phyloP scores from a whole-genome alignment of 2,113 vertebrate species.

The Morone saxatilis region DNA sequence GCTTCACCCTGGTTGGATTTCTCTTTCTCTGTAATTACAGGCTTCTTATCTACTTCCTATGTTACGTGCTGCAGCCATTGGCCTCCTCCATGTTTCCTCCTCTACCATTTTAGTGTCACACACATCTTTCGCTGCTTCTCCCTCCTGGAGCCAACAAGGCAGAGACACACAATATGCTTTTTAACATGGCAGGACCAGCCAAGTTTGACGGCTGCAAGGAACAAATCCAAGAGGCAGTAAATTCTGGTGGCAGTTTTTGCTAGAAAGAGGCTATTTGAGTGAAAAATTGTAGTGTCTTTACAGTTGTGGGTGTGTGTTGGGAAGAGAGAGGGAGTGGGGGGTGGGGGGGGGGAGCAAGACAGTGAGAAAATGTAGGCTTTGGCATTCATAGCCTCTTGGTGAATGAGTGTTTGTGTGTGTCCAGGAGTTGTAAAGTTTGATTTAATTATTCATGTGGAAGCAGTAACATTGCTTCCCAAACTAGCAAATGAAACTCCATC shows the following conservation, averaged over 20 bases:
- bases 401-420: constrained; percentile 63
- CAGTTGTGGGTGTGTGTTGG: not conserved
- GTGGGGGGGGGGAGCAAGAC: not conserved
- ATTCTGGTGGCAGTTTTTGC: constrained; percentile 44
- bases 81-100: constrained; percentile 59
- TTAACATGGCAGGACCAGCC: constrained; percentile 34
- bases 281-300: constrained; percentile 13
- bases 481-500: constrained; percentile 82
- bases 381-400: constrained; percentile 8
- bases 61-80: constrained; percentile 53
- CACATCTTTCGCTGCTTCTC: constrained; percentile 42
- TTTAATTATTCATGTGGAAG: constrained; percentile 82
- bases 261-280: constrained; percentile 36
- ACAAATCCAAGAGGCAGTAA: constrained; percentile 50
- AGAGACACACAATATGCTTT: constrained; percentile 42
- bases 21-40: constrained; percentile 72
- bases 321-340: no score
- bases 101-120: constrained; percentile 68
- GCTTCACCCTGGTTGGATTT: constrained; percentile 55
- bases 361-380: constrained; percentile 31
- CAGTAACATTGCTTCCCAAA: constrained; percentile 81
- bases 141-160: constrained; percentile 27
- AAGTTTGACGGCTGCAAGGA: constrained; percentile 44
- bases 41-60: constrained; percentile 71
- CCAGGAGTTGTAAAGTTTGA: constrained; percentile 75